These are phyloP conservation scores for Abrostola triplasia DNA, from an alignment of 2,888 invertebrate genomes.

Conservation along the genomic window DNA sequence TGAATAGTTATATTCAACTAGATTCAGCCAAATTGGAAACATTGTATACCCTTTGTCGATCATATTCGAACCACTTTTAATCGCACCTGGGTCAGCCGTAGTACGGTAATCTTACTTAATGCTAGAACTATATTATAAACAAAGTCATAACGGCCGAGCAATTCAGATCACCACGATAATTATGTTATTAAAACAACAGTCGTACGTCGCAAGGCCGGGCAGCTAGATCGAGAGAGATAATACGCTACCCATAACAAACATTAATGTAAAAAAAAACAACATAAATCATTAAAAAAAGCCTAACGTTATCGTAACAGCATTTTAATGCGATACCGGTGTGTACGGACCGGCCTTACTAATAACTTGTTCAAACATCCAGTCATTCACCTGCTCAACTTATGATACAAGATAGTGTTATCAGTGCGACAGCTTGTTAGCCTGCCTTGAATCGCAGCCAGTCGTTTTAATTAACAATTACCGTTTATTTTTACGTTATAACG, in stretches of 20 bases:
- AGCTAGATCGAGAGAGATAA: constrained; percentile 6
- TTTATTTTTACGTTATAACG: constrained; percentile 31
- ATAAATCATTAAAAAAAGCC: constrained; percentile 35
- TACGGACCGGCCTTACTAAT: constrained; percentile 59
- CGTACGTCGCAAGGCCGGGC: background rate
- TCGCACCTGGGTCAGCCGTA: too few relatives aligned
- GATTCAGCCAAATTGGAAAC: too few relatives aligned
- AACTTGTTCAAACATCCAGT: constrained; percentile 72
- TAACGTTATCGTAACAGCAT: constrained; percentile 57
- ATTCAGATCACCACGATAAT: too few relatives aligned
- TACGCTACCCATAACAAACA: constrained; percentile 6
- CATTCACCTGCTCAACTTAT: constrained; percentile 78
- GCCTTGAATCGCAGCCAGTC: constrained; percentile 11
- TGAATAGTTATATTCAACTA: too few relatives aligned
- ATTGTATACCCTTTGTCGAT: too few relatives aligned
- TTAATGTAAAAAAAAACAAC: constrained; percentile 21
- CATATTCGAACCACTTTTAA: too few relatives aligned
- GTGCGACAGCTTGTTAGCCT: constrained; percentile 51
- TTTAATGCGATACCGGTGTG: constrained; percentile 71
- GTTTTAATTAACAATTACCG: constrained; percentile 51
- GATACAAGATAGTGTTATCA: constrained; percentile 69
- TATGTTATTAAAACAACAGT: background rate
- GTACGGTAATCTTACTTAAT: too few relatives aligned
- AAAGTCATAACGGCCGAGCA: too few relatives aligned
- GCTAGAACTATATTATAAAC: too few relatives aligned